These are phyloP conservation scores for Strigops habroptila DNA, from an alignment of 2,113 vertebrate genomes.

Conservation along the genomic window DNA sequence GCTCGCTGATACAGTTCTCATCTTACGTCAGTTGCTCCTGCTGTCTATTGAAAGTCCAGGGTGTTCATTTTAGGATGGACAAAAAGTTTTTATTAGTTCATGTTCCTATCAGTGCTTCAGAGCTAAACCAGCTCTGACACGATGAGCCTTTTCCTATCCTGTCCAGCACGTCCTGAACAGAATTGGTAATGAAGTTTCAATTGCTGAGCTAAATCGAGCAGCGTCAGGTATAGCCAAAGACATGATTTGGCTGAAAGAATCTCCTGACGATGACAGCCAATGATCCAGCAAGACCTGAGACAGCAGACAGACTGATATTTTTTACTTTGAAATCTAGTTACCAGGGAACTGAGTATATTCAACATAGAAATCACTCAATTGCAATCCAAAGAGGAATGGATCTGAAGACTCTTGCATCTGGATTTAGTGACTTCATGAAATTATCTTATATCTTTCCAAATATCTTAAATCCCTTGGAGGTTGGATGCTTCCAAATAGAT, in stretches of 20 bases:
- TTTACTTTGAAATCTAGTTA: not conserved
- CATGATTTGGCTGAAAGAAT: not conserved
- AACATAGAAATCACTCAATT: not conserved
- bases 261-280: not conserved
- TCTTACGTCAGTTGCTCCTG: not conserved
- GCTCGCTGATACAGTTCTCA: not conserved
- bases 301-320: not conserved
- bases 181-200: slow-evolving; percentile 21
- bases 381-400: not conserved
- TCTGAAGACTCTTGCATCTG: not conserved
- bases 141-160: not conserved
- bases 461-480: not conserved
- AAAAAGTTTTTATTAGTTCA: not conserved
- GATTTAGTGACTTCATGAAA: not conserved
- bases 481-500: not conserved
- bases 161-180: not conserved
- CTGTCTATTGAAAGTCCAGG: not conserved
- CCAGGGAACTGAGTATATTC: not conserved
- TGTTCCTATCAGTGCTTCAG: not conserved
- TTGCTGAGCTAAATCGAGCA: not conserved
- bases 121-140: not conserved
- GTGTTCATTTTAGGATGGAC: not conserved
- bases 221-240: not conserved
- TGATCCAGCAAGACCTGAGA: not conserved
- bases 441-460: not conserved